Conservation (phyloP, 1,140 invertebrate species). For the Spodoptera litura region DNA sequence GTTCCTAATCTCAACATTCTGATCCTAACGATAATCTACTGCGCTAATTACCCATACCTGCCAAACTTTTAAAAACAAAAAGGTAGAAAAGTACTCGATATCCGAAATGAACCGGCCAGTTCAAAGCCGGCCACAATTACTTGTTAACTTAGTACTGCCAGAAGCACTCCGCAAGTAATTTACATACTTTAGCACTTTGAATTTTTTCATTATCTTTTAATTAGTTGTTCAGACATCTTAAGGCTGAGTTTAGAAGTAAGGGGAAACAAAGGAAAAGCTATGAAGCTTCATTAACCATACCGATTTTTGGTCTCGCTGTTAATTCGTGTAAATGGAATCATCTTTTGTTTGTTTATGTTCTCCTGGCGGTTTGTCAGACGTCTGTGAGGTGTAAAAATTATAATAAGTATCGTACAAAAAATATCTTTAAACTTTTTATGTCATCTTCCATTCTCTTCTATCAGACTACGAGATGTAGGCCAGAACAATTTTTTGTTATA, state of each 20-base stretch:
- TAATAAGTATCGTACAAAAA: too few relatives aligned
- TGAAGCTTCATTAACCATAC: constrained; percentile 53
- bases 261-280: constrained; percentile 20
- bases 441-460: too few relatives aligned
- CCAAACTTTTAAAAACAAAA: background rate
- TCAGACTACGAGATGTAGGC: too few relatives aligned
- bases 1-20: too few relatives aligned
- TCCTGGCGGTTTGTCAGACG: too few relatives aligned
- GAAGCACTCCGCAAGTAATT: constrained; percentile 53
- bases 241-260: constrained; percentile 25
- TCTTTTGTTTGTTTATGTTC: too few relatives aligned
- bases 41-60: background rate
- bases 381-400: too few relatives aligned
- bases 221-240: constrained; percentile 53
- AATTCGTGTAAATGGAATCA: too few relatives aligned
- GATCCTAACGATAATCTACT: too few relatives aligned
- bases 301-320: background rate
- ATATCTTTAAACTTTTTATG: too few relatives aligned
- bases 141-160: constrained; percentile 27
- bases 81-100: constrained; percentile 10
- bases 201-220: constrained; percentile 65
- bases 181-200: constrained; percentile 57
- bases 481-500: too few relatives aligned
- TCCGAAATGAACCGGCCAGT: constrained; percentile 10
- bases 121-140: constrained; percentile 29